A percentile compares a stretch with the other conserved stretches of the same genome.
phyloP scores from a whole-genome alignment of 2,113 vertebrate species.

The Rattus norvegicus region DNA sequence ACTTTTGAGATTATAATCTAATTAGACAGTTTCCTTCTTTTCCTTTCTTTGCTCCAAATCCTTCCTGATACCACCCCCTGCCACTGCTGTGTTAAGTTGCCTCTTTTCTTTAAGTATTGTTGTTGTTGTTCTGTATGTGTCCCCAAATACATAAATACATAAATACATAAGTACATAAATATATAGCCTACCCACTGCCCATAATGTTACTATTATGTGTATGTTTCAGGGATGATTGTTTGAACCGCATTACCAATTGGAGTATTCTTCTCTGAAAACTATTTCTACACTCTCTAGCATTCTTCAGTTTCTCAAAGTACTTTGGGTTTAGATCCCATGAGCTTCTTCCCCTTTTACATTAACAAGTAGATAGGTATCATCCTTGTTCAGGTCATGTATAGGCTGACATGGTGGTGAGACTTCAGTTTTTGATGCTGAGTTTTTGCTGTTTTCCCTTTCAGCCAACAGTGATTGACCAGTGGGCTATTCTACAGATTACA shows the following conservation, averaged over 20 bases:
- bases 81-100: not conserved
- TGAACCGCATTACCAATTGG: not conserved
- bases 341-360: not conserved
- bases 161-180: not conserved
- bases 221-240: not conserved
- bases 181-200: not conserved
- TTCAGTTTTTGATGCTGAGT: not conserved
- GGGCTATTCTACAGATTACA: not conserved
- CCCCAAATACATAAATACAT: not conserved
- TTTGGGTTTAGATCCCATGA: not conserved
- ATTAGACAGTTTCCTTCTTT: not conserved
- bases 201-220: not conserved
- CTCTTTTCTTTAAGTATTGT: not conserved
- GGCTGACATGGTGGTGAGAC: not conserved
- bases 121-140: not conserved
- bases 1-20: not conserved
- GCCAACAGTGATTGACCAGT: not conserved
- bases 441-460: slow-evolving; percentile 18
- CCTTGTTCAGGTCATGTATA: not conserved
- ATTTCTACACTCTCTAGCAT: not conserved
- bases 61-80: not conserved
- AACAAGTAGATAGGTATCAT: not conserved
- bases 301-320: not conserved
- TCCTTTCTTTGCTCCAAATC: not conserved
- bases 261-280: not conserved